Base-by-base conservation (phyloP, 2,797 vertebrate species). In the Sylvia borin region DNA sequence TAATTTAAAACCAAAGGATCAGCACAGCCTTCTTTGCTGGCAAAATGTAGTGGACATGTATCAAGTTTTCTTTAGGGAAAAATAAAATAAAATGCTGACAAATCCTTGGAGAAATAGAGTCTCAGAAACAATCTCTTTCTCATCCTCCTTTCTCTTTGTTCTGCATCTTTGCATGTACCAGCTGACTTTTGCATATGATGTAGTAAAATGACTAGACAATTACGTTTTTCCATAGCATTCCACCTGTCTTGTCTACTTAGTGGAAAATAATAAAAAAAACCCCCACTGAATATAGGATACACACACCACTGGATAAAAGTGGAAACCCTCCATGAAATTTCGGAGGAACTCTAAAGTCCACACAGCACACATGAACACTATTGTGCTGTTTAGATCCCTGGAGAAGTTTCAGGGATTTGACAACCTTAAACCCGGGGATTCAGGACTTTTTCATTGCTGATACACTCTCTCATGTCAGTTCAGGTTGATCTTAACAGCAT, bases 1-100 rank as follows among this genome's bases (percentile, higher is more conserved):
- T 97, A 94, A 87, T 75, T 97, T 95, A 75, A 94, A 78, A 95
- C 84, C 82, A 88, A 93, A 89, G 50, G 15, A 95, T 85, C 32
- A 79, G 68, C 85, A 79, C 19, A 91, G 26, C 83, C 40, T 50
- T 76, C 76, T 89, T 67, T 68, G 32, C n/a, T 38, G 43, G 84
- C 42, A 94, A 93, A 96, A 92, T 7, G 2, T 40, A 93, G 43
- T 90, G 88, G 96, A 88, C 93, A 40, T 14, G 42, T 74, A 94
- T 34, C 54, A 80, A 83, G 58, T 31, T 75, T 82, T 55, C 42
- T 73, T 48, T 27, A 47, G 80, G 53, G 32, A 75, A 91, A 62
- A 68, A 83, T 43, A 54, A 57, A 58, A 84, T 34, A 66, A 72
- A 78, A 34, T 19, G 47, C 83, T 92, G 73, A 71, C 67, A 90